A percentile compares a stretch with the other conserved stretches of the same genome.
These are phyloP conservation scores for Allophyes oxyacanthae DNA, from an alignment of 2,888 invertebrate species.

Conservation along the genomic window DNA sequence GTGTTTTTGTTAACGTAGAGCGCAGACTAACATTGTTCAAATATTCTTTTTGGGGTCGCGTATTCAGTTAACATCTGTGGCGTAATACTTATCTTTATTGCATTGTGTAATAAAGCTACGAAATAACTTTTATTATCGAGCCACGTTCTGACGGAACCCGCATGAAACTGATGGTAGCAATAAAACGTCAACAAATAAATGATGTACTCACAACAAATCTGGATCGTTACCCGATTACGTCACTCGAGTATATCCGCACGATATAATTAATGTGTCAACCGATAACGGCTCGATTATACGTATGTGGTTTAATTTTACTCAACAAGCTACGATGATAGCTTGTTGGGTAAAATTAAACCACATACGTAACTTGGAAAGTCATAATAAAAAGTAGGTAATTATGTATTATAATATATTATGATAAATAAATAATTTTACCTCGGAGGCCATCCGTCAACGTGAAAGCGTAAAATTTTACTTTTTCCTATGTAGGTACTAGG, in stretches of 20 bases:
- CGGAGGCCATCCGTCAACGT: not conserved
- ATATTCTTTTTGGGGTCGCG: slow-evolving; percentile 2
- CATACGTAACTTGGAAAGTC: slow-evolving; percentile 15
- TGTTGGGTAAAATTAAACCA: not conserved
- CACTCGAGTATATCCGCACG: slow-evolving; percentile 17
- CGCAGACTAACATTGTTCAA: no score
- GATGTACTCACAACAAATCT: slow-evolving; percentile 13
- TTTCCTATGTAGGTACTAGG: no score
- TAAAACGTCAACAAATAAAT: slow-evolving; percentile 28
- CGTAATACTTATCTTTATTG: slow-evolving; percentile 12
- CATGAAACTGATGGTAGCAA: slow-evolving; percentile 21
- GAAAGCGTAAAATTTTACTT: no score
- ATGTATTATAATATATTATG: slow-evolving; percentile 16
- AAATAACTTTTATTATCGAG: slow-evolving; percentile 36
- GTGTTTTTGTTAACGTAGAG: no score
- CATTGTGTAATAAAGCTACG: slow-evolving; percentile 28
- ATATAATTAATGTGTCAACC: slow-evolving; percentile 33
- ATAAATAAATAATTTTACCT: not conserved
- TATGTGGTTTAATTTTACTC: no score
- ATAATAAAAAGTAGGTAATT: not conserved
- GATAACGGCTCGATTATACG: slow-evolving; percentile 18
- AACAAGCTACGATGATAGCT: slow-evolving; percentile 1
- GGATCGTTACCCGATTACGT: slow-evolving; percentile 18
- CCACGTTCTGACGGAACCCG: slow-evolving; percentile 22
- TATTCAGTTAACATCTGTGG: slow-evolving; percentile 22